phyloP scores from a whole-genome alignment of 2,797 vertebrate species.

The Oreortyx pictus region DNA sequence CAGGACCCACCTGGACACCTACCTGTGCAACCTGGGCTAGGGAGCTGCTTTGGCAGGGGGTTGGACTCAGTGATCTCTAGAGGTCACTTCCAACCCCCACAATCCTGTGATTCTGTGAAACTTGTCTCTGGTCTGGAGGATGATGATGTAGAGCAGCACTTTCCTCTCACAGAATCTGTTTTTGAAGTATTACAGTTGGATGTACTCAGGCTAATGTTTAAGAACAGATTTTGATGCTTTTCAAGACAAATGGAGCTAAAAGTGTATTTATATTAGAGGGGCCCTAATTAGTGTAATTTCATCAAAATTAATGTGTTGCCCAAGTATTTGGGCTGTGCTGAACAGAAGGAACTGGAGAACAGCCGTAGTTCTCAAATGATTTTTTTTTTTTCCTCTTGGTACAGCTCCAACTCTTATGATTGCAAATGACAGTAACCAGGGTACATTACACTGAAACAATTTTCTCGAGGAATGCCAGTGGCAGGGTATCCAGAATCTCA shows the following conservation, averaged over 20 bases:
- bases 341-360: neutral
- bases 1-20: no score
- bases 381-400: neutral
- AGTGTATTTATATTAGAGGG: neutral
- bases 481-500: neutral
- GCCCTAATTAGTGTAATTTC: neutral
- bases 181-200: neutral
- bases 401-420: neutral
- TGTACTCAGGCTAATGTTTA: neutral
- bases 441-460: neutral
- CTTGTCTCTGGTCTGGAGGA: neutral
- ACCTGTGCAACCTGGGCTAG: no score
- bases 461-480: neutral
- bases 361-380: neutral
- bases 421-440: neutral
- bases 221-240: neutral
- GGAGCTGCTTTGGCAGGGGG: no score
- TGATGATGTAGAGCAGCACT: rapidly evolving
- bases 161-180: rapidly evolving
- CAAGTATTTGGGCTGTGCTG: neutral
- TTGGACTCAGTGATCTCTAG: no score
- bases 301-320: neutral
- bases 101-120: neutral
- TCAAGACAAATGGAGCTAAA: neutral
- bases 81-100: no score